phyloP scores from a whole-genome alignment of 2,113 vertebrate genomes.

The Mirounga angustirostris region DNA sequence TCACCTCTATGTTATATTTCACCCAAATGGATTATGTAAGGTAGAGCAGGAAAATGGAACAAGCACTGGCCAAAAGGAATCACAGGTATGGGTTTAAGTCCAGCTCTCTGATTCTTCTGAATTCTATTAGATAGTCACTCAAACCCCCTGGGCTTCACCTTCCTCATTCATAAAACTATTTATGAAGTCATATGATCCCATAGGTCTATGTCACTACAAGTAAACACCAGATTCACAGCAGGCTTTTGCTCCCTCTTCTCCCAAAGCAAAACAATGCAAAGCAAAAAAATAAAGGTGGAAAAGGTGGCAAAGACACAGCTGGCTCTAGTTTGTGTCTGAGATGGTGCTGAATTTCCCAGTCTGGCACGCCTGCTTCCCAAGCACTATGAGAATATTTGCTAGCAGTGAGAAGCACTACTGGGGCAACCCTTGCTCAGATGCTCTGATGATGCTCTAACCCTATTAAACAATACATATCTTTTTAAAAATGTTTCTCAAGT shows the following conservation, averaged over 20 bases:
- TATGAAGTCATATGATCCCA: background rate
- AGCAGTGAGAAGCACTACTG: background rate
- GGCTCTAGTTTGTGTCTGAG: background rate
- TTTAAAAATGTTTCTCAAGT: background rate
- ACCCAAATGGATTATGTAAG: background rate
- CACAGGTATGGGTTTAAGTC: background rate
- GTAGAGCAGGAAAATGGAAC: background rate
- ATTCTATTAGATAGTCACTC: background rate
- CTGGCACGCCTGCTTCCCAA: background rate
- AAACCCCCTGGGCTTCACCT: background rate
- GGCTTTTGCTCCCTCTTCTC: background rate
- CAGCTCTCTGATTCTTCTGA: background rate
- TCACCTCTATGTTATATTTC: background rate
- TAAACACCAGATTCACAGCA: background rate
- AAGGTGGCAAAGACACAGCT: background rate
- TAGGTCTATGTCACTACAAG: background rate
- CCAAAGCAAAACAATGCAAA: slow-evolving; percentile 15
- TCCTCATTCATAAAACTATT: background rate
- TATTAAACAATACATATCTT: background rate
- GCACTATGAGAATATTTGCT: background rate
- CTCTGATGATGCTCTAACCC: background rate
- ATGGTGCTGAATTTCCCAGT: background rate
- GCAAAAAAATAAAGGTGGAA: background rate
- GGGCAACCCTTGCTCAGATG: background rate
- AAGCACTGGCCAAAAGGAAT: background rate